These are phyloP conservation scores for Entomyzon cyanotis DNA, from an alignment of 2,113 vertebrate genomes.

Conservation along the genomic window DNA sequence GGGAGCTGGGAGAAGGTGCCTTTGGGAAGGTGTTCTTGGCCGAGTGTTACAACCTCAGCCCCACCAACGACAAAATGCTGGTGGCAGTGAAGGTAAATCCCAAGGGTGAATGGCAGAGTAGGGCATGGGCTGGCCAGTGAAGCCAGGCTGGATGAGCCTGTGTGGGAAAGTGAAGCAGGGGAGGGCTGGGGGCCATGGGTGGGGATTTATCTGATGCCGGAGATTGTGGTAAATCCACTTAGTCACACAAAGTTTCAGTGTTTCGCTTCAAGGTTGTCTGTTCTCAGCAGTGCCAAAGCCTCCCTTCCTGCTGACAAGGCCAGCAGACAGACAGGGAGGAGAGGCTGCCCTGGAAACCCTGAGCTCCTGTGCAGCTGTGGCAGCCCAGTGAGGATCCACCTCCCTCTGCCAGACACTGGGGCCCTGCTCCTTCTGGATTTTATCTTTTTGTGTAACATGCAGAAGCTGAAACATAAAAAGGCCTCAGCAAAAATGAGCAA, in stretches of 20 bases:
- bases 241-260: neutral
- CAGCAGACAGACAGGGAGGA: neutral
- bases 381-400: neutral
- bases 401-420: neutral
- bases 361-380: neutral
- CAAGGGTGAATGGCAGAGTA: neutral
- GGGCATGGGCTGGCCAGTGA: neutral
- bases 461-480: neutral
- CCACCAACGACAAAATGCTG: slow-evolving; percentile 97
- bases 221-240: slow-evolving; percentile 15
- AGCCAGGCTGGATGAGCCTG: neutral
- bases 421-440: neutral
- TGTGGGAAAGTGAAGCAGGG: slow-evolving; percentile 28
- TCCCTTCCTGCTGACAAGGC: neutral
- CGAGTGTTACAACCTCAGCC: slow-evolving; percentile 97
- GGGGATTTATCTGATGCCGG: neutral
- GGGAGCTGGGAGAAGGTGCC: slow-evolving; percentile 95
- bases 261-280: neutral
- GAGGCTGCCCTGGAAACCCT: neutral
- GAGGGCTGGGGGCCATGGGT: neutral
- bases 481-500: neutral
- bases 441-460: neutral
- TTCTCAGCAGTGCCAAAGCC: neutral
- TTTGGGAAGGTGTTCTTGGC: slow-evolving; percentile 99
- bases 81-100: slow-evolving; percentile 92